Evolutionary conservation across 1,140 invertebrate species (phyloP).

Genomic region (Hermatobates lingyangjiaoensis): DNA sequence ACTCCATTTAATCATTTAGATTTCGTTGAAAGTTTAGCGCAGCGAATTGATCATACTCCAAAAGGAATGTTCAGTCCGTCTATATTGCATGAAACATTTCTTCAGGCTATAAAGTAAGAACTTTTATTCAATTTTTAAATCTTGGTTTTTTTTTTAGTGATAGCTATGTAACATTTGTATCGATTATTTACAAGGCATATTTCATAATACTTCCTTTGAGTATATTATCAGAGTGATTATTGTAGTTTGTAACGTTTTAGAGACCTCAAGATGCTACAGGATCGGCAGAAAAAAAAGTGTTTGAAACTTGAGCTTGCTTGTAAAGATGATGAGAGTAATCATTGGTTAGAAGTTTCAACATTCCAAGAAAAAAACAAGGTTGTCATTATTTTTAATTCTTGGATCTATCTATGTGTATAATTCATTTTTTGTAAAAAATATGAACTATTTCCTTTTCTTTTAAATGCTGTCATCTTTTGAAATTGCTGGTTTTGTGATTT

Average conservation of each 20-base stretch:
- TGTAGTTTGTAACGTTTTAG: conserved; percentile 18
- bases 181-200: not conserved
- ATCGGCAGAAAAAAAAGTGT: conserved; percentile 72
- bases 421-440: not conserved
- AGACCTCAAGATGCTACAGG: conserved; percentile 56
- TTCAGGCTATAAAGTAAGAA: conserved; percentile 63
- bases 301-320: conserved; percentile 63
- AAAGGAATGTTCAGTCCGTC: conserved; percentile 45
- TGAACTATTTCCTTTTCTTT: no score
- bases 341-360: conserved; percentile 59
- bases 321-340: conserved; percentile 69
- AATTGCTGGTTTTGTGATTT: not conserved
- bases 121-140: not conserved
- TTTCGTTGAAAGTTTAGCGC: conserved; percentile 90
- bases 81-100: conserved; percentile 74
- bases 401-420: not conserved
- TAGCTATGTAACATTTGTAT: not conserved
- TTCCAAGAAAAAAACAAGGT: conserved; percentile 77
- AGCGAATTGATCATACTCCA: conserved; percentile 59
- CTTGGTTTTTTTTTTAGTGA: not conserved
- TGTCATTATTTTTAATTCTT: conserved; percentile 8
- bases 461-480: no score
- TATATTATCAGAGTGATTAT: not conserved
- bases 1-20: conserved; percentile 93
- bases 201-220: not conserved